Conservation (phyloP, 1,140 invertebrate genomes). For the Drosophila bifasciata region DNA sequence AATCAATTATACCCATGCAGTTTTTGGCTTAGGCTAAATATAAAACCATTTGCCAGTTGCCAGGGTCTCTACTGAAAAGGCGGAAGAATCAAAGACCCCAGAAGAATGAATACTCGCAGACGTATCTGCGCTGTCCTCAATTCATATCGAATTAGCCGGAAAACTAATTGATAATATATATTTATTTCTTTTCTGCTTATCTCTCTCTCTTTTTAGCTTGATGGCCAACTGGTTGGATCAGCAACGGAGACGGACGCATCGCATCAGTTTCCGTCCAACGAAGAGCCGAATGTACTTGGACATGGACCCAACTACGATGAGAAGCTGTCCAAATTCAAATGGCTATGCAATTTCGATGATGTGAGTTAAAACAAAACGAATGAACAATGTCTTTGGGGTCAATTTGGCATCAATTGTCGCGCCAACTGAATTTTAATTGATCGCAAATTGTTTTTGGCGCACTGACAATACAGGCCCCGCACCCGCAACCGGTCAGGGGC, state of each 20-base stretch:
- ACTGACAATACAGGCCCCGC: slow-evolving; percentile 29
- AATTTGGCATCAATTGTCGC: slow-evolving; percentile 44
- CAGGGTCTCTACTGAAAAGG: slow-evolving; percentile 36
- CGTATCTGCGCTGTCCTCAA: slow-evolving; percentile 34
- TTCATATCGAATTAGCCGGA: slow-evolving; percentile 37
- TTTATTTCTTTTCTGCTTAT: slow-evolving; percentile 2
- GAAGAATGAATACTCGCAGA: not conserved
- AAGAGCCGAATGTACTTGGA: slow-evolving; percentile 78
- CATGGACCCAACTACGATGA: slow-evolving; percentile 73
- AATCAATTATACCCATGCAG: slow-evolving; percentile 52
- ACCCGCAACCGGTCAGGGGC: slow-evolving; percentile 23
- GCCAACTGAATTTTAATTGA: slow-evolving; percentile 46
- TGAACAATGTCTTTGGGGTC: slow-evolving; percentile 18
- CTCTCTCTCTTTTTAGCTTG: slow-evolving; percentile 54
- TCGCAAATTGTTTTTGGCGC: slow-evolving; percentile 49
- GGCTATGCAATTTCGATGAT: slow-evolving; percentile 80
- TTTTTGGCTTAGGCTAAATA: slow-evolving; percentile 28
- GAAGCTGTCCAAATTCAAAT: slow-evolving; percentile 68
- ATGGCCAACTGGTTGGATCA: slow-evolving; percentile 55
- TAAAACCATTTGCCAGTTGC: slow-evolving; percentile 37
- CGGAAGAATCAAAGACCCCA: slow-evolving; percentile 32
- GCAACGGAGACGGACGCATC: slow-evolving; percentile 55
- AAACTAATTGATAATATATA: slow-evolving; percentile 32
- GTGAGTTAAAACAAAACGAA: slow-evolving; percentile 67
- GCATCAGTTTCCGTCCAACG: slow-evolving; percentile 81